Base-by-base conservation (phyloP, 2,888 invertebrate genomes). In the Megamerina dolium region DNA sequence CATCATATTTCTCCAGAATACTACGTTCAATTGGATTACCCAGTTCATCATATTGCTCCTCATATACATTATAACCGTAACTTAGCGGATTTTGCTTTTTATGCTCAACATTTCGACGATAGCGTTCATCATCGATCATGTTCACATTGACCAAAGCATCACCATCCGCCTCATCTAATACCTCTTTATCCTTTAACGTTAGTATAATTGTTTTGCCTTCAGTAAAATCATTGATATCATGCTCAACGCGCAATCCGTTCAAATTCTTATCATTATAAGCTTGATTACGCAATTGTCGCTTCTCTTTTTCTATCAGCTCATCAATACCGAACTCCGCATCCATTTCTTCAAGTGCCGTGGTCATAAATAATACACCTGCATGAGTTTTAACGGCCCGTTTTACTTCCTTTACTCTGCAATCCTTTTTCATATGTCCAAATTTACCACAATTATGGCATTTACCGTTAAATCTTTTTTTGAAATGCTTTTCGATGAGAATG, bases 101-200 rank as follows among this genome's bases (percentile, higher is more conserved):
- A 61, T 87, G 83, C 55, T 83, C 79, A 17, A 87, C 77, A 74
- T 91, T 96, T 77, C 85, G 87, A 58, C 83, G 84, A 62, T 86
- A 87, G 37, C 81, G 77, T 66, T 92, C 91, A 58, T 88, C 82
- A 62, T 92, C 91, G 2, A 88, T 65, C 71, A 92, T 80, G 71
- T 92, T 93, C 4, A 92, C 88, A 68, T 93, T 99, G 45, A 96
- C 82, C 38, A 99, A 77, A 16, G 90, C 85, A 66, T 97, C 97
- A 45, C 82, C 87, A 20, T 83, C 83, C 13, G 88, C 87, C 9
- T 89, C 87, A 46, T 91, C 90, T 44, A 97, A 74, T 31, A 97
- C 85, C 34, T 82, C 87, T 69, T 87, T 83, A 74, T 99, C 99
- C 64, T 95, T 89, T 39, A 99, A 75, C 2, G 97, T 99, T 52